Conservation (phyloP, 2,113 vertebrate genomes). For the Elephantulus edwardii region DNA sequence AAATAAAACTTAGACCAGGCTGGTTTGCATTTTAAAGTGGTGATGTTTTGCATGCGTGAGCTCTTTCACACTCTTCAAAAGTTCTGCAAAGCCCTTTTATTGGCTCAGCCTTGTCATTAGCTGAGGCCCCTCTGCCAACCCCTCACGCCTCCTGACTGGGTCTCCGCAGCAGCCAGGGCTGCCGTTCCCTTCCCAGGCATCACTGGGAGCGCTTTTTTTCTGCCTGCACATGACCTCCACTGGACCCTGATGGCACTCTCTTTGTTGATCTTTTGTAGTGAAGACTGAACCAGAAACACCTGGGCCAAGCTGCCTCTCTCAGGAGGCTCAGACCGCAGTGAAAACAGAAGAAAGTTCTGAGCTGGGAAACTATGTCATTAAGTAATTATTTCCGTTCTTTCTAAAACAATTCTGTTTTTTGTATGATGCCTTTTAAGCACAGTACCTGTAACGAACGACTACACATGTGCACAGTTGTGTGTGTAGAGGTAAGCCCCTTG, state of each 20-base stretch:
- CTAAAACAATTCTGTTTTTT: constrained; percentile 22
- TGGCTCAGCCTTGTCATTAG: not conserved
- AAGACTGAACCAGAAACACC: constrained; percentile 93
- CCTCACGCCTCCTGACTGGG: not conserved
- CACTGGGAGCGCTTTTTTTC: constrained; percentile 3
- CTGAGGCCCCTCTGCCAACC: not conserved
- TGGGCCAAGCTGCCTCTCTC: constrained; percentile 80
- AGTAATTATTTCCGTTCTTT: constrained; percentile 85
- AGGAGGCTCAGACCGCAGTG: constrained; percentile 85
- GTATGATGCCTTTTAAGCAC: not conserved
- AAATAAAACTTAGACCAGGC: not conserved
- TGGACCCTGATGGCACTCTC: constrained; percentile 1
- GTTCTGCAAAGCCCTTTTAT: not conserved
- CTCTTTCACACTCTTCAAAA: constrained; percentile 32
- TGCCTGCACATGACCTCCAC: not conserved
- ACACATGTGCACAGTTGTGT: not conserved
- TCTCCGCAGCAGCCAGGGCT: not conserved
- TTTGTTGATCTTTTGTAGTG: constrained; percentile 86
- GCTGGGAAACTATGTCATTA: constrained; percentile 89
- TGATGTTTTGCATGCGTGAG: too few relatives aligned
- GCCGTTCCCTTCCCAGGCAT: not conserved
- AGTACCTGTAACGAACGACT: not conserved
- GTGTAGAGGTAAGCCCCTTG: not conserved
- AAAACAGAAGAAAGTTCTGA: constrained; percentile 94
- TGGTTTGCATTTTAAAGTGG: not conserved